Evolutionary conservation across 2,113 vertebrate genomes (phyloP), one percentile per base, ranked within the genome.

Genomic region (Galemys pyrenaicus): DNA sequence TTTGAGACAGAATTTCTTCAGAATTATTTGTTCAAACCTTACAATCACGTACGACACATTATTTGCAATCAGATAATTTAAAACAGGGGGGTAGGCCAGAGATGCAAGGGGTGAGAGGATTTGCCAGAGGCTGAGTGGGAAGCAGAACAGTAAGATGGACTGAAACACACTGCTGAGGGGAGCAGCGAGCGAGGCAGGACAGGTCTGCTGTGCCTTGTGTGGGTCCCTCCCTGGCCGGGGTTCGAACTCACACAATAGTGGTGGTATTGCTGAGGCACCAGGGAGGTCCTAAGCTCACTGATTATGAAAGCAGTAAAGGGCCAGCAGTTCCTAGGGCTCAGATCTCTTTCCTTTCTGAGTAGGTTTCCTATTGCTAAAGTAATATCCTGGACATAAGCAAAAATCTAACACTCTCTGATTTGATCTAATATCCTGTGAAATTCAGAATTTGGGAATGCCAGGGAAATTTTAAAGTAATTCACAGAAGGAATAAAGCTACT

Each of bases 401-500:
- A 92, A 74, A 60, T 81, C 4, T 20, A 85, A 65, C 5, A 41
- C 37, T 80, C 16, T 70, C 16, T 71, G 37, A 80, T 80, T 71
- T 60, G 41, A 65, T 83, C 11, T 65, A 54, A 75, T 39, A 51
- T 79, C 71, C 16, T 67, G 16, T 60, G 22, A 74, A 86, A 56
- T 71, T 77, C 60, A 87, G 39, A 70, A 44, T 92, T n/a, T 60
- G 46, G 32, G 75, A 80, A 67, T 83, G 6, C 20, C 41, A 81
- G 58, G 64, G 26, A 91, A 84, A 86, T 39, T 68, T 56, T 37
- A 60, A 90, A 90, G 35, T 65, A 73, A 87, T 46, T 81, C 26
- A 24, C 26, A 67, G 65, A 64, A 83, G 79, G 39, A 90, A 60
- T 84, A 81, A 87, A 83, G 16, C 58, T 84, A 74, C 51, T 90